Evolutionary conservation across 2,797 vertebrate genomes (phyloP).

Genomic region (Cynopterus sphinx): DNA sequence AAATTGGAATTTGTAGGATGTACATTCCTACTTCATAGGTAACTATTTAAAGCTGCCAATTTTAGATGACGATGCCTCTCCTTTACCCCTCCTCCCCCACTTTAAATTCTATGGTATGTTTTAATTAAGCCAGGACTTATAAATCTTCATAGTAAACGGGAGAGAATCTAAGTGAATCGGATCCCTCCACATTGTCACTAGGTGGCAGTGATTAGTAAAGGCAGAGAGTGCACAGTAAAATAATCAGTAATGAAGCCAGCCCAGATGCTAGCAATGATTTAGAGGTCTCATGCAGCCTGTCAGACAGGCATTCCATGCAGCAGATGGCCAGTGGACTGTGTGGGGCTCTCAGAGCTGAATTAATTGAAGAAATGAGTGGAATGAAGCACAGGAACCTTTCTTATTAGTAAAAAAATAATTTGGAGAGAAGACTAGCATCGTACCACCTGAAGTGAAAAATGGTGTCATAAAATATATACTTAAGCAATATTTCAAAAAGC

Average conservation of each 20-base stretch:
- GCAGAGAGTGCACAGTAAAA: background rate
- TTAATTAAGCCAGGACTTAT: background rate
- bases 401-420: background rate
- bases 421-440: background rate
- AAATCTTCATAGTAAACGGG: background rate
- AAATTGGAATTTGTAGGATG: background rate
- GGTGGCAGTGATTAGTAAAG: background rate
- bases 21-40: background rate
- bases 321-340: constrained; percentile 56
- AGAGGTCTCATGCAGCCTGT: background rate
- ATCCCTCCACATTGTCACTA: background rate
- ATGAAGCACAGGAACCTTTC: background rate
- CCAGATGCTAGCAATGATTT: background rate
- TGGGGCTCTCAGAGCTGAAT: constrained; percentile 10
- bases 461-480: background rate
- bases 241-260: background rate
- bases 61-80: background rate
- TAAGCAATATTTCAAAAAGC: background rate
- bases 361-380: constrained; percentile 30
- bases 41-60: background rate
- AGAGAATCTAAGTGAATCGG: background rate
- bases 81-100: no score
- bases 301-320: constrained; percentile 4
- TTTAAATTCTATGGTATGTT: background rate
- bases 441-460: background rate